Conservation (phyloP, 1,140 invertebrate genomes). For the Penaeus japonicus region DNA sequence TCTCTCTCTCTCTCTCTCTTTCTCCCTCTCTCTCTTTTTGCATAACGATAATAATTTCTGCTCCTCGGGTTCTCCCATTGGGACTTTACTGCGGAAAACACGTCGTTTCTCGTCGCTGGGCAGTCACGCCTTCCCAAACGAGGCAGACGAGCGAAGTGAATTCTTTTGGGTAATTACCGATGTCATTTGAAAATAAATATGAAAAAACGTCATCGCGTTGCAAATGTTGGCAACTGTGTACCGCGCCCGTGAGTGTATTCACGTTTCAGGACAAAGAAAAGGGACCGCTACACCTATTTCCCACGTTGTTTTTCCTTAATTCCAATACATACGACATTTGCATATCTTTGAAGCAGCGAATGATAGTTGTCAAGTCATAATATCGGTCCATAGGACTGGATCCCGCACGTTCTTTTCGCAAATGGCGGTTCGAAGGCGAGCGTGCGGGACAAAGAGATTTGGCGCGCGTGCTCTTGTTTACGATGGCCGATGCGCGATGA, state of each 20-base stretch:
- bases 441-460: slow-evolving; percentile 48
- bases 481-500: slow-evolving; percentile 25
- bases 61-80: no score
- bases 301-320: background rate
- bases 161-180: background rate
- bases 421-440: slow-evolving; percentile 26
- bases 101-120: no score
- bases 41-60: no score
- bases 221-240: slow-evolving; percentile 29
- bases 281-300: background rate
- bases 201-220: slow-evolving; percentile 24
- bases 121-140: background rate
- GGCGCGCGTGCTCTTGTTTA: slow-evolving; percentile 49
- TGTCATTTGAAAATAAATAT: background rate
- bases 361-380: slow-evolving; percentile 17
- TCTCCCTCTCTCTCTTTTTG: no score
- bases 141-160: background rate
- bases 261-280: slow-evolving; percentile 31
- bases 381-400: background rate
- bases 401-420: slow-evolving; percentile 1
- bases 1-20: no score
- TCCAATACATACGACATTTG: background rate
- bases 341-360: background rate
- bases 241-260: slow-evolving; percentile 22
- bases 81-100: no score